Base-by-base conservation (phyloP, 1,140 invertebrate genomes). In the Macrobrachium nipponense region DNA sequence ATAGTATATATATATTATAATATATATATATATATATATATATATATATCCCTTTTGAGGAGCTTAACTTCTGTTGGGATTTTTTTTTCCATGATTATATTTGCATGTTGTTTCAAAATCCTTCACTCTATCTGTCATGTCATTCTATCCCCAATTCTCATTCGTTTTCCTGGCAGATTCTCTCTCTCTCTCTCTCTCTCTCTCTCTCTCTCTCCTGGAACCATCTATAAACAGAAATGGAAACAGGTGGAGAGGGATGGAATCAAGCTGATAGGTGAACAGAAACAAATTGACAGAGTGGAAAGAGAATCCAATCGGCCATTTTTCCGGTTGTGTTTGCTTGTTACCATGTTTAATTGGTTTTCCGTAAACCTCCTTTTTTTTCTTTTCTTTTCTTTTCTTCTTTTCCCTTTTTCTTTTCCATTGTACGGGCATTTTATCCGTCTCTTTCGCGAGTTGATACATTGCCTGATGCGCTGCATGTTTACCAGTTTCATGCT, bases 1-100 rank as follows among this genome's bases (percentile, higher is more conserved):
- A 73, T 73, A 73, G 14, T 18, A 72, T 17, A 81, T 43, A 81
- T 43, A 81, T 43, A 81, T 43, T 72, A 8, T 72, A 8, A 81
- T 43, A 81, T 18, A 70, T 36, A 68, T 5, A 80, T 36, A 68
- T 5, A 80, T 18, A 44, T 64, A 61, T 66, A 66, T 66, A 66
- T 66, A 66, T 66, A 66, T 59, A 5, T 7, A 10, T 0, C 15
- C n/a, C 0, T 43, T n/a, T 51, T 76, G 4, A 36, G 43, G 36
- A 18, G 12, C 2, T n/a, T 12, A 20, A 27, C 70, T 18, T 73
- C 43, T 17, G 4, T 36, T 51, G 17, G 1, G 36, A 14, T 17
- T 51, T 59, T 18, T 59, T 18, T 43, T 43, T 23, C 73, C 43
- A n/a, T 76, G 17, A 36, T 17, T 51, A 36, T 23, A 36, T 73